Evolutionary conservation across 2,888 invertebrate genomes (phyloP).

Genomic region (Digitonthophagus gazella): DNA sequence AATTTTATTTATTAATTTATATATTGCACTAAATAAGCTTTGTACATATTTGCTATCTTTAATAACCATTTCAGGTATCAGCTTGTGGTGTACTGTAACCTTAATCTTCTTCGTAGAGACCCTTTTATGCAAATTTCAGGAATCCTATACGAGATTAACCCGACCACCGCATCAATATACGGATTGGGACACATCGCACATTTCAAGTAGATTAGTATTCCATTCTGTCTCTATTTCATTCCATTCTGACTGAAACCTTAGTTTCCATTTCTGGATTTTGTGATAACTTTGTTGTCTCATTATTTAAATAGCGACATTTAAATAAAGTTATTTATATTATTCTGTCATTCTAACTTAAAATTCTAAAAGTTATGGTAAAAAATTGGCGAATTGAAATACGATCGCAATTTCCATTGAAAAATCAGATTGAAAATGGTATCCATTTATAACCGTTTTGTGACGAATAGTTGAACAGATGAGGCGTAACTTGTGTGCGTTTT

Average conservation of each 20-base stretch:
- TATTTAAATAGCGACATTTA: too few species aligned
- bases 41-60: not conserved
- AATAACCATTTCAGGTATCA: not conserved
- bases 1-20: too few species aligned
- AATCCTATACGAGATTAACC: not conserved
- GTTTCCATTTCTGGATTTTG: not conserved
- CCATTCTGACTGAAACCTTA: not conserved
- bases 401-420: not conserved
- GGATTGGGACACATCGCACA: not conserved
- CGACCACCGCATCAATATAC: not conserved
- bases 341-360: too few species aligned
- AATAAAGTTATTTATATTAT: too few species aligned
- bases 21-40: not conserved
- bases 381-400: too few species aligned
- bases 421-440: not conserved
- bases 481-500: not conserved
- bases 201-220: not conserved
- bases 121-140: not conserved
- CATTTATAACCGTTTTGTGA: not conserved
- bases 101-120: not conserved
- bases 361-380: too few species aligned
- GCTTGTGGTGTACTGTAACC: not conserved
- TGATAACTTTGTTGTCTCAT: not conserved
- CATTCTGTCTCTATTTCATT: too few species aligned
- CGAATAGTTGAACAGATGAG: not conserved